Evolutionary conservation across 2,888 invertebrate species (phyloP), one percentile per base, ranked within the genome.

Genomic region (Morpho deidamia): DNA sequence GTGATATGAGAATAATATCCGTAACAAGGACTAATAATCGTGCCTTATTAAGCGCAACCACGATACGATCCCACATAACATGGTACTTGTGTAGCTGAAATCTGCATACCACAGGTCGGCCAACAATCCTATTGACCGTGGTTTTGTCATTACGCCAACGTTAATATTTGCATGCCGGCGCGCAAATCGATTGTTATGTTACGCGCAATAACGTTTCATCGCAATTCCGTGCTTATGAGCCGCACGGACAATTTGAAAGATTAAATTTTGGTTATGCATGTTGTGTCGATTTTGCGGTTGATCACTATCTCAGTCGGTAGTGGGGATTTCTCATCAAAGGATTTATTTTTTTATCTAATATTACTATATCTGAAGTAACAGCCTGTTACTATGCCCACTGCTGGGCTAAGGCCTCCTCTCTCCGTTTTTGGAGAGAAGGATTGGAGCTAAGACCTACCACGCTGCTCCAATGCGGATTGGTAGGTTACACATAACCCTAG

Each of bases 141-240:
- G 86, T 78, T 82, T 81, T 71, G 85, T 84, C 84, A 84, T 86
- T 81, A 83, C 81, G 84, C 76, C 79, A 75, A 71, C 71, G 81
- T 74, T 78, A 83, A 84, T 83, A 83, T 84, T 84, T 81, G 78
- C 70, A 66, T 65, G 71, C 70, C 68, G 69, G 70, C 71, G 69
- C 67, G 65, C 68, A 71, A 70, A 76, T 74, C 70, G 76, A 64
- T 67, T 61, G 62, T 61, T 55, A 59, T 53, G 55, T 60, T 56
- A 53, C 58, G 55, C 52, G 57, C 55, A 59, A 62, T 62, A 53
- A 57, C 56, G 44, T 39, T 51, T 51, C 52, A 43, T 44, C 49
- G 46, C 51, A 23, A 34, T 42, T n/a, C 50, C 53, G 48, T 55
- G 51, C 51, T 56, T 56, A 58, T 61, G 54, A 56, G 48, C 51